Evolutionary conservation across 2,888 invertebrate species (phyloP), one percentile per base, ranked within the genome.

Genomic region (Scaptomyza polygonia): DNA sequence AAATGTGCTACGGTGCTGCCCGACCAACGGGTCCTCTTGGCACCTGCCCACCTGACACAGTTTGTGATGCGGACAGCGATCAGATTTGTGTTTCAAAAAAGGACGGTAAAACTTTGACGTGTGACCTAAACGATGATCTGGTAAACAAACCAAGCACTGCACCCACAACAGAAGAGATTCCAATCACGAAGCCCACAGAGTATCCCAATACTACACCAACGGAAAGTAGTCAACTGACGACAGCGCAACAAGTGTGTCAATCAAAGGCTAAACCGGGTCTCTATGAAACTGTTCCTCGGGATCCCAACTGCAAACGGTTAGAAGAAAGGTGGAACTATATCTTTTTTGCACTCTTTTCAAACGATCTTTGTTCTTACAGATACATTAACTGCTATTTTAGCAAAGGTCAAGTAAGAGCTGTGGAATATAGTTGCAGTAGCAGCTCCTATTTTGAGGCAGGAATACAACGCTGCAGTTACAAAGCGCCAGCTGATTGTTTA

Each of bases 1-100:
- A 84, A 39, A 88, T 90, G 89, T 91, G 91, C 66, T 90, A 90
- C 16, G 91, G 91, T 8, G 88, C 89, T 21, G 49, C 67, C 0
- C 79, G 72, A 12, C 86, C 91, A 6, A 77, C 69, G 5, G 89
- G 90, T 11, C 54, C 76, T 29, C 58, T 80, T 18, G 90, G 89
- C 16, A 70, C 72, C 30, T 91, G 91, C 36, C 91, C 91, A 0
- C 6, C 49, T 3, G 85, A 80, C 8, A 79, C 59, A 16, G 66
- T 90, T 3, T 91, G 90, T 32, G 82, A 90, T 72, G 88, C 89
- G 25, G 56, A 12, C 14, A 88, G 75, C 55, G 81, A 86, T 72
- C 36, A 51, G 5, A 57, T 91, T 30, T 91, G 90, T 61, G 87
- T 89, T 30, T 47, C 47, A 0, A 67, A 75, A 14, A 39, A 43